phyloP scores from a whole-genome alignment of 2,888 invertebrate species.

The Adineta ricciae region DNA sequence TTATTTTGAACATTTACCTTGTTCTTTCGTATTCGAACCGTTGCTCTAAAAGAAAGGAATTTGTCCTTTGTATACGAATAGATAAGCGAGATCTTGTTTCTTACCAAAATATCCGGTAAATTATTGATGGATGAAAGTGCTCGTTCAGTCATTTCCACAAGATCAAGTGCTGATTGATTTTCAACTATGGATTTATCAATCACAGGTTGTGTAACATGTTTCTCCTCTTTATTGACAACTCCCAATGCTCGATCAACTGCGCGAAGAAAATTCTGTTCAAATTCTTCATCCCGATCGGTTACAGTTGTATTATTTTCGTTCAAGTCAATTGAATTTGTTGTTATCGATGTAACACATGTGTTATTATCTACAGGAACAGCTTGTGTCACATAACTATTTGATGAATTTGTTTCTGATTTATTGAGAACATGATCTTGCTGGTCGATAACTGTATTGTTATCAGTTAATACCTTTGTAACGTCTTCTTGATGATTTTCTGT shows the following conservation, averaged over 20 bases:
- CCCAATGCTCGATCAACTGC: neutral
- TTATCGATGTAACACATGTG: neutral
- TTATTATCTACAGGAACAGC: neutral
- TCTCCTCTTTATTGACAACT: neutral
- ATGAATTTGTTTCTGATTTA: neutral
- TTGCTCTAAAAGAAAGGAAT: too few relatives aligned
- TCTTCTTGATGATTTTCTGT: neutral
- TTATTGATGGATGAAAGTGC: neutral
- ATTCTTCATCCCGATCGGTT: neutral
- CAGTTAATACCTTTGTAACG: neutral
- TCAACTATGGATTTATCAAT: neutral
- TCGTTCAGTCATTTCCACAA: neutral
- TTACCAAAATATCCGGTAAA: neutral
- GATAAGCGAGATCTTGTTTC: neutral
- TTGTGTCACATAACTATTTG: neutral
- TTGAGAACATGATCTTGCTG: neutral
- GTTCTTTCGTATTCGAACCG: too few relatives aligned
- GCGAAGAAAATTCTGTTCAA: neutral
- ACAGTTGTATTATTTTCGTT: neutral
- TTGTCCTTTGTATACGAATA: neutral
- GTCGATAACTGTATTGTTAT: neutral
- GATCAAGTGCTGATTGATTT: neutral
- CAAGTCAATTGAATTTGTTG: neutral
- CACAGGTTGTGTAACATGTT: neutral
- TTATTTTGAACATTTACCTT: too few relatives aligned